A percentile compares a stretch with the other conserved stretches of the same genome.
Conservation (phyloP, 2,888 invertebrate species). For the Sussaba pulchella region DNA sequence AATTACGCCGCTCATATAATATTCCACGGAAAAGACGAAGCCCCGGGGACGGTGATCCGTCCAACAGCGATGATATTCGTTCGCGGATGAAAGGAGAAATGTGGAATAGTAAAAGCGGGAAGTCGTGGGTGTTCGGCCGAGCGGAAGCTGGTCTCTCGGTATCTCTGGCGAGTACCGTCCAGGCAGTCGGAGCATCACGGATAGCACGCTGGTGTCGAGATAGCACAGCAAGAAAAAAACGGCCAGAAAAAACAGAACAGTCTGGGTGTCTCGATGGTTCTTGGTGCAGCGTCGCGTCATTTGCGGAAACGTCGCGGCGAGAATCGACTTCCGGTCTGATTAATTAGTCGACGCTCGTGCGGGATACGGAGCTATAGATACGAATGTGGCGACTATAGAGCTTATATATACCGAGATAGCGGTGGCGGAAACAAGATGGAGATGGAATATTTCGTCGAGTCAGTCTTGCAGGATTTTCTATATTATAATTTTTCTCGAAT, state of each 20-base stretch:
- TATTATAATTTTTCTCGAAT: too few species aligned
- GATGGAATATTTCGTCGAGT: neutral
- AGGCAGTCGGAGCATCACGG: conserved; percentile 4
- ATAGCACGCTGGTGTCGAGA: conserved; percentile 36
- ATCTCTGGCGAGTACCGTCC: conserved; percentile 58
- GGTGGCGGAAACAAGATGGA: neutral
- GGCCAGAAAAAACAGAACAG: conserved; percentile 23
- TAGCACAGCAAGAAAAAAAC: neutral
- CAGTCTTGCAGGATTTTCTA: neutral
- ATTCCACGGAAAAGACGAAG: too few species aligned
- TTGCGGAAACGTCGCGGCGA: conserved; percentile 56
- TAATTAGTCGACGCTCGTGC: conserved; percentile 49
- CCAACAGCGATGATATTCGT: too few species aligned
- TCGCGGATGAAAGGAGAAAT: neutral
- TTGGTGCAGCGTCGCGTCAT: conserved; percentile 20
- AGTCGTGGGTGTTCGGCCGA: conserved; percentile 58
- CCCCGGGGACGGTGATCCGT: too few species aligned
- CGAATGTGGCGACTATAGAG: conserved; percentile 31
- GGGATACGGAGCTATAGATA: conserved; percentile 21
- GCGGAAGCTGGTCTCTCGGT: conserved; percentile 45
- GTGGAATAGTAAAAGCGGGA: conserved; percentile 43
- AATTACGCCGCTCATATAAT: too few species aligned
- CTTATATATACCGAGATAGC: conserved; percentile 23
- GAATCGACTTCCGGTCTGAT: conserved; percentile 63
- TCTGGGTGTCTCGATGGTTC: conserved; percentile 36